Evolutionary conservation across 2,797 vertebrate genomes (phyloP), one percentile per base, ranked within the genome.

Genomic region (Mastacembelus armatus): DNA sequence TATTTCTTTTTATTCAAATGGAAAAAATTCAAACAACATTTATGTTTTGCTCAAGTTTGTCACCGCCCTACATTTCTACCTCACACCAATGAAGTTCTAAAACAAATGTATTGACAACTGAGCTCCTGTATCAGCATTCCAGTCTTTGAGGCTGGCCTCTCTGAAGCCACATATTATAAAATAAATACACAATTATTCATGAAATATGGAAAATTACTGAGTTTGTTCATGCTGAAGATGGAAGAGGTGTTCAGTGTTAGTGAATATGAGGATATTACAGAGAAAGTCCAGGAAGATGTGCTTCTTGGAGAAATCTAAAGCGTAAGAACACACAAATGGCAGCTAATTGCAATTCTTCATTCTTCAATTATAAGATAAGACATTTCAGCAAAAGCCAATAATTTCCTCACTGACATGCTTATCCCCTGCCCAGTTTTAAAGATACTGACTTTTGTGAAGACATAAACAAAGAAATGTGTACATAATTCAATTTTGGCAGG

Each of bases 11-110:
- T 76, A 67, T 77, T 77, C 50, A 71, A 63, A 77, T 29, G 57
- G 55, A 70, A 59, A 56, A 64, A 61, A 74, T 55, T 54, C 51
- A 65, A 60, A 79, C 52, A 54, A 45, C 68, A 36, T 72, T 81
- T 42, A 78, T 65, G 52, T 82, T 77, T 84, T 71, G 55, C 67
- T 72, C n/a, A 66, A 68, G 69, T 81, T 85, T 85, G 80, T 86
- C 76, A 83, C 60, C 87, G 74, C 51, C 54, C 74, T 84, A 86
- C 84, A 90, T 91, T 89, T 92, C 91, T 92, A 93, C 91, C 92
- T 93, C 92, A 89, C 80, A 79, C 29, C 29, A 45, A 79, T 66
- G 44, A 73, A 68, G 50, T 85, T 78, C 76, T 74, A 66, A 83
- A 73, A 80, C 73, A 83, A 61, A 84, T 84, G 82, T 88, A 83